Conservation (phyloP, 2,888 invertebrate species). For the Neria commutata region DNA sequence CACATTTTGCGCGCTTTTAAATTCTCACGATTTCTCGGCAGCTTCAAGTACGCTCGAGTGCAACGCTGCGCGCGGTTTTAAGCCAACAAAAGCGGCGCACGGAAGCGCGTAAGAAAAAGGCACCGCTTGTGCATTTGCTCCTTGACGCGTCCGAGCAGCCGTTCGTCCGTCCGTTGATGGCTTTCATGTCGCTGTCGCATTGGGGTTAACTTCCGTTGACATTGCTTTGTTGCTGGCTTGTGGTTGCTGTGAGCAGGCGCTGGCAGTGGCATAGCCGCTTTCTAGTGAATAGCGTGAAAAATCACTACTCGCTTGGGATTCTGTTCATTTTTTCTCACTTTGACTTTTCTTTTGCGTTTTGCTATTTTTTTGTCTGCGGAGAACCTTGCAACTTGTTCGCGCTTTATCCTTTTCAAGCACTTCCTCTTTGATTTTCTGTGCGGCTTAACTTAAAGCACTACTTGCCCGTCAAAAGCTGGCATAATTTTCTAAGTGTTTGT, state of each 20-base stretch:
- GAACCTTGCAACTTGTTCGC: not conserved
- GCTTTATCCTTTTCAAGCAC: not conserved
- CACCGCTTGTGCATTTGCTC: no score
- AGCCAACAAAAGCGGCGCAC: no score
- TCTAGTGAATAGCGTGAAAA: not conserved
- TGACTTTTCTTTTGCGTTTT: not conserved
- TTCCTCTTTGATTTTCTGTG: not conserved
- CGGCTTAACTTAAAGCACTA: not conserved
- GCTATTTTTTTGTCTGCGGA: not conserved
- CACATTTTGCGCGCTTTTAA: no score
- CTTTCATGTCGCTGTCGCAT: not conserved
- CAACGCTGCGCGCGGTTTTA: no score
- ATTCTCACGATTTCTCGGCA: no score
- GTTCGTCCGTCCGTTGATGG: not conserved
- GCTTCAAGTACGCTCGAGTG: no score
- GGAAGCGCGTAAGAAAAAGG: no score
- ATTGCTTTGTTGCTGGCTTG: no score
- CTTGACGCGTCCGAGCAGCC: not conserved
- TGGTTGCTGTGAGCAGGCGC: no score
- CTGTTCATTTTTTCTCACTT: not conserved
- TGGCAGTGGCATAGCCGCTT: no score
- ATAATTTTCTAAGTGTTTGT: not conserved
- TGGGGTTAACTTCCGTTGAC: not conserved
- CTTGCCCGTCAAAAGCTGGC: not conserved
- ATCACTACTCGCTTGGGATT: not conserved